Conservation (phyloP, 37 sponge, comb jelly and placozoan species). For the Halisarca cf. caerulea region DNA sequence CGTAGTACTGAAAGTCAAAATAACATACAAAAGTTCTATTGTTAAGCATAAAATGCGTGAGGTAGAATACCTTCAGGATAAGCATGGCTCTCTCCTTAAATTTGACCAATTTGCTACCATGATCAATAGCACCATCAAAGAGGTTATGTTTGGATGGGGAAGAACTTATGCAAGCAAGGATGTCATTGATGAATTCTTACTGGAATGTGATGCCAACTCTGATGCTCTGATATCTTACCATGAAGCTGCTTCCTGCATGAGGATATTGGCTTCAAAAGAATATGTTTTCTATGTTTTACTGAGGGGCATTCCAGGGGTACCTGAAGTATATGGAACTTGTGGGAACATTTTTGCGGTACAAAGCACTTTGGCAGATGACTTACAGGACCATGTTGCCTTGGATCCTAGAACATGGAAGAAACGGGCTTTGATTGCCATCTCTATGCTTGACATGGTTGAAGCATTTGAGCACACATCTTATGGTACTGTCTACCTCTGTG, state of each 20-base stretch:
- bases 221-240: constrained; percentile 39
- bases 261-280: constrained; percentile 46
- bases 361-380: background rate
- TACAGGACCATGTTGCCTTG: background rate
- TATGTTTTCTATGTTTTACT: constrained; percentile 40
- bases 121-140: background rate
- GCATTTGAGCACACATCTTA: constrained; percentile 45
- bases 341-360: constrained; percentile 60
- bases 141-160: background rate
- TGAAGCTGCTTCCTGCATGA: constrained; percentile 52
- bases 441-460: constrained; percentile 56
- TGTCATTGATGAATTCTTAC: constrained; percentile 23
- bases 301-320: constrained; percentile 18
- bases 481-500: constrained; percentile 66
- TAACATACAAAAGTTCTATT: background rate
- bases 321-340: constrained; percentile 54
- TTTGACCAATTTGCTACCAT: background rate
- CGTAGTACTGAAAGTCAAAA: constrained; percentile 46
- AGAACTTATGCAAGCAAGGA: background rate
- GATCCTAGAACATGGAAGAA: constrained; percentile 44
- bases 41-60: background rate
- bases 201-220: constrained; percentile 46
- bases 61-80: background rate
- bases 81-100: background rate
- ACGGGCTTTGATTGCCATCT: constrained; percentile 38